Conservation (phyloP, 1,140 invertebrate genomes). For the Muscidifurax raptorellus region DNA sequence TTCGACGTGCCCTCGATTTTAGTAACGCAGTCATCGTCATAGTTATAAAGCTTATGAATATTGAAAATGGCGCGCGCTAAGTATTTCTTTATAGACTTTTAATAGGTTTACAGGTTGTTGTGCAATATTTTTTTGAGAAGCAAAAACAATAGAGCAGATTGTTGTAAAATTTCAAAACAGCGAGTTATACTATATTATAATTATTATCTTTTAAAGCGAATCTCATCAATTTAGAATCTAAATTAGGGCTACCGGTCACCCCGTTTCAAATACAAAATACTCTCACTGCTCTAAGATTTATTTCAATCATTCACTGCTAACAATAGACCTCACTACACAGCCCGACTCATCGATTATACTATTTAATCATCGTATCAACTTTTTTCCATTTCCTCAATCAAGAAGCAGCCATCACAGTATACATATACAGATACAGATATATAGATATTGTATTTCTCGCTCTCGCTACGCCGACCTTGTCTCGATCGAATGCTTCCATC, state of each 20-base stretch:
- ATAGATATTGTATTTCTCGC: background rate
- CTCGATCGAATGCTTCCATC: background rate
- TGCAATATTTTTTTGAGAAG: too few species aligned
- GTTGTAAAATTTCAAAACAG: too few species aligned
- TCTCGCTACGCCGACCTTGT: background rate
- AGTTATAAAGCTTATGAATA: background rate
- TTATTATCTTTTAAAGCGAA: background rate
- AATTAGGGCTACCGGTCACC: background rate
- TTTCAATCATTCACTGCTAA: background rate
- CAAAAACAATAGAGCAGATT: too few species aligned
- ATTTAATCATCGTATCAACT: background rate
- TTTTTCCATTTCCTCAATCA: background rate
- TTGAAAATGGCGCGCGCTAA: background rate
- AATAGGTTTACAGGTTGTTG: background rate
- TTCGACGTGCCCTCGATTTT: background rate
- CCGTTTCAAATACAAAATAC: background rate
- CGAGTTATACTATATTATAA: too few species aligned
- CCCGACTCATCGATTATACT: slow-evolving; percentile 10
- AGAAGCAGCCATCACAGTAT: too few species aligned
- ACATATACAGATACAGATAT: too few species aligned
- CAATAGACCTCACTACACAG: background rate
- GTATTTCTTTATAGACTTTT: slow-evolving; percentile 22
- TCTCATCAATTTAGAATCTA: background rate
- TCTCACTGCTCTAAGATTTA: background rate
- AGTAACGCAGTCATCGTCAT: too few species aligned